Evolutionary conservation across 2,888 invertebrate species (phyloP).

Genomic region (Aromia moschata): DNA sequence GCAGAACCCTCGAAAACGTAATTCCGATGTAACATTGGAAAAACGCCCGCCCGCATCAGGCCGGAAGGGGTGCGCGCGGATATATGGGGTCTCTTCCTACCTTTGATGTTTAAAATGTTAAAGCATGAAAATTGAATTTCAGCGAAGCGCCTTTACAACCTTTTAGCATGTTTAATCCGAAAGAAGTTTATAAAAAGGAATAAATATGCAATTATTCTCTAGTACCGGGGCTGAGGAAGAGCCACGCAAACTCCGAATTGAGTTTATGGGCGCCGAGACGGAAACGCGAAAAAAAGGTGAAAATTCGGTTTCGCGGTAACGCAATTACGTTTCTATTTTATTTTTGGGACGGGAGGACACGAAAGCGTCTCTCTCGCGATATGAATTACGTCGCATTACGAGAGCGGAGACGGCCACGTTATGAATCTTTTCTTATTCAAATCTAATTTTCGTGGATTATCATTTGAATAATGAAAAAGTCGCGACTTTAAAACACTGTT

Average conservation of each 20-base stretch:
- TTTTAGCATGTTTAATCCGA: slow-evolving; percentile 57
- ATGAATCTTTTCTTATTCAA: neutral
- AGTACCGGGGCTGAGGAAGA: slow-evolving; percentile 39
- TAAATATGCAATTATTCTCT: slow-evolving; percentile 55
- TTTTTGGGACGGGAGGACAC: slow-evolving; percentile 1
- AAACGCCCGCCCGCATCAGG: slow-evolving; percentile 10
- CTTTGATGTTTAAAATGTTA: slow-evolving; percentile 56
- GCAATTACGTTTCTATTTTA: slow-evolving; percentile 22
- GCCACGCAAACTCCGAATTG: slow-evolving; percentile 46
- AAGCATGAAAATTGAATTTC: slow-evolving; percentile 58
- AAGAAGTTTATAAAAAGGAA: slow-evolving; percentile 53
- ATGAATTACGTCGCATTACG: neutral
- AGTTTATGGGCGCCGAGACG: slow-evolving; percentile 46
- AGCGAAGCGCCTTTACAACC: slow-evolving; percentile 55
- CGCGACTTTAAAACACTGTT: neutral
- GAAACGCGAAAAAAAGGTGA: slow-evolving; percentile 31
- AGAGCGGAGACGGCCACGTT: neutral
- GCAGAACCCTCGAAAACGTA: slow-evolving; percentile 53
- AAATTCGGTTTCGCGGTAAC: slow-evolving; percentile 28
- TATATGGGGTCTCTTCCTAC: slow-evolving; percentile 54
- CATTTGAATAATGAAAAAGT: neutral
- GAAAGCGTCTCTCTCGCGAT: neutral
- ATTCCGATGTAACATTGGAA: slow-evolving; percentile 36
- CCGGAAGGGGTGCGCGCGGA: slow-evolving; percentile 48
- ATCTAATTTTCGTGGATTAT: neutral